Evolutionary conservation across 2,888 invertebrate species (phyloP), one percentile per base, ranked within the genome.

Genomic region (Cepaea hortensis): DNA sequence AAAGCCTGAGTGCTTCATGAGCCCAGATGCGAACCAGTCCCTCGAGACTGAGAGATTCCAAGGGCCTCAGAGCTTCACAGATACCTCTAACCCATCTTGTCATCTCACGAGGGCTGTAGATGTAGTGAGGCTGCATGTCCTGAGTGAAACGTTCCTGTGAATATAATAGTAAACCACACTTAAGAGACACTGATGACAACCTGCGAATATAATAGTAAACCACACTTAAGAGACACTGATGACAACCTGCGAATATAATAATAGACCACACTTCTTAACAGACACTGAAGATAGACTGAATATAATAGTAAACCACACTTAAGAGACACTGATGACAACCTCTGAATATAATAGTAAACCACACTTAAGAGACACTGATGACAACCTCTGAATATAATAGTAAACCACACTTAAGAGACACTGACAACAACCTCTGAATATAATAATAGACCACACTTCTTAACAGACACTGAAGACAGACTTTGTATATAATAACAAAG

Each of bases 41-140:
- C 95, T 99, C 99, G 0, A 98, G 97, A 0, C 96, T 96, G 18
- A 99, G 95, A 88, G 96, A 97, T 93, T 99, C 99, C 81, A 99
- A 95, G 0, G 99, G 99, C 89, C 98, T 92, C 89, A 99, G 97
- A 15, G 99, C 99, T 95, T 99, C 99, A 94, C 98, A 99, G 91
- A 99, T 99, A 89, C 99, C 99, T 88, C 99, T 96, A 85, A 99
- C 99, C 99, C 99, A 99, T 93, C 99, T 96, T 0, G 99, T 99
- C 98, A 99, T 98, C 95, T 99, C 99, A 92, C 96, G 95, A 15
- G 99, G 99, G 86, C 99, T 99, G 95, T 99, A 99, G 0, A 99
- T 99, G 94, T 99, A 99, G 95, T 99, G 99, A 0, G 99, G 99
- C 95, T 99, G 99, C 98, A 99, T 99, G 95, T 99, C 99, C 95